Percentiles rank a stretch among this genome's conserved stretches.
phyloP scores from a whole-genome alignment of 2,113 vertebrate genomes.

The Oryzias curvinotus region DNA sequence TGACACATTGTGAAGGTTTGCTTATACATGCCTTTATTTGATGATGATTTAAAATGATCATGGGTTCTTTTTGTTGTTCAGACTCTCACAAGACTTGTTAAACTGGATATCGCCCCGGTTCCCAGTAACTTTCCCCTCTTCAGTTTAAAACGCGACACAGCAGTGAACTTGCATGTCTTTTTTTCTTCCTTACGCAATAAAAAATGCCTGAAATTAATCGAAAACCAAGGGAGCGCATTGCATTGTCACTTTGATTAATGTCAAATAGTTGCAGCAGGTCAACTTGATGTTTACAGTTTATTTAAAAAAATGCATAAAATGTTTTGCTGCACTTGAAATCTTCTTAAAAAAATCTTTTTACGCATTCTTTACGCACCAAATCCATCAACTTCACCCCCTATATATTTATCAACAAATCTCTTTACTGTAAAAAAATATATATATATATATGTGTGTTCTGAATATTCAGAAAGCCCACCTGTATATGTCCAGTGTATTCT shows the following conservation, averaged over 20 bases:
- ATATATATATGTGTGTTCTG: not conserved
- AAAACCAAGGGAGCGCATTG: no score
- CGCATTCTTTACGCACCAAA: conserved; percentile 24
- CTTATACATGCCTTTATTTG: not conserved
- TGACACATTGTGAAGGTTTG: not conserved
- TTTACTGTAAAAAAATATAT: not conserved
- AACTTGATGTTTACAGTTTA: not conserved
- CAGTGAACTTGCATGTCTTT: not conserved
- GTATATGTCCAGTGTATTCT: conserved; percentile 78
- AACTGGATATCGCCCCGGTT: not conserved
- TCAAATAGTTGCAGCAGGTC: not conserved
- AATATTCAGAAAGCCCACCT: conserved; percentile 51
- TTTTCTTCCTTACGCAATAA: no score
- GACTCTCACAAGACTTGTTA: conserved; percentile 13
- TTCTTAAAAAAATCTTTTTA: not conserved
- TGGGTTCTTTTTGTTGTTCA: not conserved
- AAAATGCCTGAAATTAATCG: no score
- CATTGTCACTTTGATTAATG: not conserved
- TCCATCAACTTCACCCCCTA: not conserved
- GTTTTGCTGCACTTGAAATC: not conserved
- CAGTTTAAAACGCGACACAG: not conserved
- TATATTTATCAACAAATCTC: not conserved
- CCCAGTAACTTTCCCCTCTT: not conserved
- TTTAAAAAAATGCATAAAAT: no score
- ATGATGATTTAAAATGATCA: not conserved